phyloP scores from a whole-genome alignment of 2,113 vertebrate species.

The Percina caprodes region DNA sequence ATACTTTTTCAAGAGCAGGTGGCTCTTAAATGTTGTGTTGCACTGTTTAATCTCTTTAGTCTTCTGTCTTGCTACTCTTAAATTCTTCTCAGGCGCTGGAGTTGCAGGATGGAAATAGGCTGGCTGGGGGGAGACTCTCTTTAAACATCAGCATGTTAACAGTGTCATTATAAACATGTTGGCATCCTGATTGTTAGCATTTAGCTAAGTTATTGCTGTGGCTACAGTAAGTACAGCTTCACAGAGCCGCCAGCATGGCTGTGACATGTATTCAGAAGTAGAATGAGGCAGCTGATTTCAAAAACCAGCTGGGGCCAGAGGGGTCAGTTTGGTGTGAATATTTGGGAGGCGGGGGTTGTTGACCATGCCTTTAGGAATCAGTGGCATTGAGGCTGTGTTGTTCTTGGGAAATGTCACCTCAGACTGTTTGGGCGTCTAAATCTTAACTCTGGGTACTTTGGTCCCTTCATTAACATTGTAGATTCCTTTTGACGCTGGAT shows the following conservation, averaged over 20 bases:
- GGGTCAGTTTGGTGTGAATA: conserved; percentile 43
- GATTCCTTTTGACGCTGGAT: conserved; percentile 71
- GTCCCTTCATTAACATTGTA: conserved; percentile 81
- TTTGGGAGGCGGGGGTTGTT: conserved; percentile 20
- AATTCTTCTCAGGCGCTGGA: too few species aligned
- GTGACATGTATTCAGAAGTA: background rate
- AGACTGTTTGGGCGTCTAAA: conserved; percentile 61
- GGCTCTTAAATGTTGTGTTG: too few species aligned
- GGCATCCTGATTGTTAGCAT: background rate
- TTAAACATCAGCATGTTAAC: background rate
- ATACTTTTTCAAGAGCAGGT: too few species aligned
- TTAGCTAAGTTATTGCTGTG: background rate
- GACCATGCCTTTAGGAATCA: conserved; percentile 31
- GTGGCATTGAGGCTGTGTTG: conserved; percentile 28
- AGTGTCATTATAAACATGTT: background rate
- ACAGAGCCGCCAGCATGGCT: background rate
- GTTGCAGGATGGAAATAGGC: too few species aligned
- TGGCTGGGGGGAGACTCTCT: too few species aligned
- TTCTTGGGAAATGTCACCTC: conserved; percentile 69
- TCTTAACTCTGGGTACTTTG: conserved; percentile 55
- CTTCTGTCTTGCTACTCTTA: too few species aligned
- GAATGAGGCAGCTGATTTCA: conserved; percentile 70
- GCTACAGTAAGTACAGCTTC: background rate
- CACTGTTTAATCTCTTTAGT: too few species aligned
- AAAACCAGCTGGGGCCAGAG: conserved; percentile 23